Percentiles rank a stretch among this genome's conserved stretches.
Evolutionary conservation across 2,888 invertebrate species (phyloP).

Genomic region (Leptinotarsa tumamoca): DNA sequence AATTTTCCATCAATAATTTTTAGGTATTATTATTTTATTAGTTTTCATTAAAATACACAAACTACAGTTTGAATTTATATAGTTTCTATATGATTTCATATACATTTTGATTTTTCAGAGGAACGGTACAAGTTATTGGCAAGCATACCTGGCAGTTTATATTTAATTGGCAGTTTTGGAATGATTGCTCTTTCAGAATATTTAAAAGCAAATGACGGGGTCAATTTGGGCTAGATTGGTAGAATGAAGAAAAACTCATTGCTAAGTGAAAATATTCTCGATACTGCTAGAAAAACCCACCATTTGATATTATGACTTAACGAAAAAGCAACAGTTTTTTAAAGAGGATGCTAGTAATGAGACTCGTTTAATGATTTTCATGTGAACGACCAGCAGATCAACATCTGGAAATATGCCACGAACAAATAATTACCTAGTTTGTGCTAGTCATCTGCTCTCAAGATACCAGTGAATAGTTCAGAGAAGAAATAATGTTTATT

Average conservation of each 20-base stretch:
- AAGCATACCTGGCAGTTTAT: slow-evolving; percentile 83
- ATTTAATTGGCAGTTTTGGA: slow-evolving; percentile 79
- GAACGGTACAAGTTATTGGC: slow-evolving; percentile 82
- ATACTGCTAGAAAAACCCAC: not conserved
- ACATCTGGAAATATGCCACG: not conserved
- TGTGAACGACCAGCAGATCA: not conserved
- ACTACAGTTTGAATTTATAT: too few relatives aligned
- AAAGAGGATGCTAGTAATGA: not conserved
- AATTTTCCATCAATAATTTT: too few relatives aligned
- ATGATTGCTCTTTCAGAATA: slow-evolving; percentile 70
- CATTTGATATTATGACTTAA: not conserved
- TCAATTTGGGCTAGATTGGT: not conserved
- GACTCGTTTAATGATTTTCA: not conserved
- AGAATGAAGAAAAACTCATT: not conserved
- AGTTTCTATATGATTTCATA: not conserved
- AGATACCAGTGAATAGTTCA: not conserved
- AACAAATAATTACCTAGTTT: too few relatives aligned
- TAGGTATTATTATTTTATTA: too few relatives aligned
- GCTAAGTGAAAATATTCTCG: not conserved
- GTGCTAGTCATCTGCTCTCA: not conserved
- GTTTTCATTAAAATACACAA: too few relatives aligned
- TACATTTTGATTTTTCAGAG: slow-evolving; percentile 70
- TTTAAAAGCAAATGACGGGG: slow-evolving; percentile 7
- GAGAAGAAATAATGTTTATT: not conserved
- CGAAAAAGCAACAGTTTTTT: not conserved